Evolutionary conservation across 1,140 invertebrate genomes (phyloP).

Genomic region (Lerema accius): DNA sequence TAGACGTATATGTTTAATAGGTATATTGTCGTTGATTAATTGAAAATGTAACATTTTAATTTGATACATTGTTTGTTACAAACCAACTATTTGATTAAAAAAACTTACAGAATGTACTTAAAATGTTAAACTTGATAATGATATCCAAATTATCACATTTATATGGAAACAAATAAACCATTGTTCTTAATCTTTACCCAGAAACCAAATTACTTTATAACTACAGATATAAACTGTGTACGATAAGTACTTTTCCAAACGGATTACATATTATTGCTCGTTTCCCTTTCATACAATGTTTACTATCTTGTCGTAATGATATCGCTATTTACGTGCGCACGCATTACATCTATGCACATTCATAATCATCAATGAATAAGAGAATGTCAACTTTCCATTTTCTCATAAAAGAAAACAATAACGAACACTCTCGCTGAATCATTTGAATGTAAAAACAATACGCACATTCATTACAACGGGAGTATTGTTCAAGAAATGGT

Average conservation of each 20-base stretch:
- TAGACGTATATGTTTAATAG: no score
- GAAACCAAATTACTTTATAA: neutral
- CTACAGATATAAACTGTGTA: neutral
- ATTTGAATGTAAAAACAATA: constrained; percentile 53
- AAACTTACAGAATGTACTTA: no score
- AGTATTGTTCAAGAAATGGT: constrained; percentile 21
- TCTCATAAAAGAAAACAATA: constrained; percentile 50
- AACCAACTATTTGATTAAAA: no score
- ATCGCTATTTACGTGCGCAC: constrained; percentile 12
- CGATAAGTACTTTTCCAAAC: neutral
- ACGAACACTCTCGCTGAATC: constrained; percentile 39
- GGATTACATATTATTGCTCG: neutral
- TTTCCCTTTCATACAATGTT: constrained; percentile 19
- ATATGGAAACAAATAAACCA: no score
- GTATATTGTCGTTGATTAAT: no score
- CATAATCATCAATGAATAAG: constrained; percentile 36
- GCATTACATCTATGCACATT: constrained; percentile 17
- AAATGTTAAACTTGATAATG: no score
- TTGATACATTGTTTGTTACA: no score
- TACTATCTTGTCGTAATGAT: constrained; percentile 13
- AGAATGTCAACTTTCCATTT: constrained; percentile 49
- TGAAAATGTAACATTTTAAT: no score
- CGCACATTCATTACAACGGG: constrained; percentile 35
- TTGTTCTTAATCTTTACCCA: no score
- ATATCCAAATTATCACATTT: no score